Conservation (phyloP, 2,797 vertebrate genomes). For the Bradypodion ventrale region DNA sequence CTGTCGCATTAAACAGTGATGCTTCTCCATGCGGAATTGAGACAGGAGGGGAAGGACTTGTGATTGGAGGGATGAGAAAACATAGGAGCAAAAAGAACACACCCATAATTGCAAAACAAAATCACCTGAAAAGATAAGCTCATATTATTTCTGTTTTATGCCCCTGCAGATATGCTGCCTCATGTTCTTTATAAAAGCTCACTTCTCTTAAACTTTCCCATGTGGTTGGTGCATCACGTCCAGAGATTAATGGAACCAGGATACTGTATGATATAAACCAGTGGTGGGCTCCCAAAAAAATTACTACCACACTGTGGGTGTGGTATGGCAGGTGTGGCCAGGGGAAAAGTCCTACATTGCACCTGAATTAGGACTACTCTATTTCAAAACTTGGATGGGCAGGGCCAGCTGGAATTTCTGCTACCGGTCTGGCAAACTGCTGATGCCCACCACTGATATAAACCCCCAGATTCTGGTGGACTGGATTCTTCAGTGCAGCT, state of each 20-base stretch:
- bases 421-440: too few species aligned
- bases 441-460: too few species aligned
- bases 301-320: too few species aligned
- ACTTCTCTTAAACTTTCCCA: slow-evolving; percentile 78
- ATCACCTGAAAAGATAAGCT: slow-evolving; percentile 64
- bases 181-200: slow-evolving; percentile 78
- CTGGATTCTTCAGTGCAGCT: too few species aligned
- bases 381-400: too few species aligned
- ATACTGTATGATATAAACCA: too few species aligned
- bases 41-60: slow-evolving; percentile 1
- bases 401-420: too few species aligned
- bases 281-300: too few species aligned
- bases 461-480: slow-evolving; percentile 59
- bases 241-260: slow-evolving; percentile 72
- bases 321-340: too few species aligned
- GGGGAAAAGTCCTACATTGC: too few species aligned
- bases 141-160: slow-evolving; percentile 63
- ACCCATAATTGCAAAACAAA: slow-evolving; percentile 61
- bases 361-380: too few species aligned
- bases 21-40: slow-evolving; percentile 21
- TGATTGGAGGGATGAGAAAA: background rate
- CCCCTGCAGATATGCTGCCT: slow-evolving; percentile 67
- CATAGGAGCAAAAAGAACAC: slow-evolving; percentile 53
- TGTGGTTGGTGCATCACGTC: slow-evolving; percentile 67
- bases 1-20: slow-evolving; percentile 55